Percentiles rank a stretch among this genome's conserved stretches.
These are phyloP conservation scores for Eudemis profundana DNA, from an alignment of 2,888 invertebrate species.

Conservation along the genomic window DNA sequence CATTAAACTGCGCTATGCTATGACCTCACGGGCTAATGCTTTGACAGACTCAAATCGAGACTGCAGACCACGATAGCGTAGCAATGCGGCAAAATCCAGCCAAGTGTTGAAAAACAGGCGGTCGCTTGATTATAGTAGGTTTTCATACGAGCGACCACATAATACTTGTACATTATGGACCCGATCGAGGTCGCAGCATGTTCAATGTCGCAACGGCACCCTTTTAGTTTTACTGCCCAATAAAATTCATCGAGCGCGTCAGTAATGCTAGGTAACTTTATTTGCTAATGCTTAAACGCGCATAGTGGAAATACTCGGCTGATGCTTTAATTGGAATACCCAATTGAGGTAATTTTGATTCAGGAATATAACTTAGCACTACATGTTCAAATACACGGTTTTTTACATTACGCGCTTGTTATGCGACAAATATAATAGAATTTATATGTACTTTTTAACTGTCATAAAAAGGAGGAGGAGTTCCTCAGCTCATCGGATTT, in stretches of 20 bases:
- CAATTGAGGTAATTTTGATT: not conserved
- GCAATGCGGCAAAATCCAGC: constrained; percentile 34
- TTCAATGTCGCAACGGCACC: constrained; percentile 76
- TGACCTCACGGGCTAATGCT: constrained; percentile 6
- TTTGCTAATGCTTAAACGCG: constrained; percentile 57
- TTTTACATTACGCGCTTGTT: too few relatives aligned
- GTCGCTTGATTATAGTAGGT: constrained; percentile 14
- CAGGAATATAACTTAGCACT: not conserved
- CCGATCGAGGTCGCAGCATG: constrained; percentile 62
- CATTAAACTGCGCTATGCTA: not conserved
- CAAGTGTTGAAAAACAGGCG: constrained; percentile 7
- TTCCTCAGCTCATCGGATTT: too few relatives aligned
- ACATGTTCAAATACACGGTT: too few relatives aligned
- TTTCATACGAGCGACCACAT: constrained; percentile 14
- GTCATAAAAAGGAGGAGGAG: too few relatives aligned
- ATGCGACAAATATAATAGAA: too few relatives aligned
- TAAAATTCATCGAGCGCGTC: constrained; percentile 69
- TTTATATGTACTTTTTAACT: too few relatives aligned
- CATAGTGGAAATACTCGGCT: constrained; percentile 26
- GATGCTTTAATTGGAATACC: constrained; percentile 25
- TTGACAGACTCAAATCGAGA: not conserved
- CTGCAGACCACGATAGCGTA: constrained; percentile 15
- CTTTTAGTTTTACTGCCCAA: constrained; percentile 79
- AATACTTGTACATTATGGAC: constrained; percentile 54
- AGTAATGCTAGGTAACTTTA: constrained; percentile 69